Evolutionary conservation across 2,797 vertebrate genomes (phyloP).

Genomic region (Selene dorsalis): DNA sequence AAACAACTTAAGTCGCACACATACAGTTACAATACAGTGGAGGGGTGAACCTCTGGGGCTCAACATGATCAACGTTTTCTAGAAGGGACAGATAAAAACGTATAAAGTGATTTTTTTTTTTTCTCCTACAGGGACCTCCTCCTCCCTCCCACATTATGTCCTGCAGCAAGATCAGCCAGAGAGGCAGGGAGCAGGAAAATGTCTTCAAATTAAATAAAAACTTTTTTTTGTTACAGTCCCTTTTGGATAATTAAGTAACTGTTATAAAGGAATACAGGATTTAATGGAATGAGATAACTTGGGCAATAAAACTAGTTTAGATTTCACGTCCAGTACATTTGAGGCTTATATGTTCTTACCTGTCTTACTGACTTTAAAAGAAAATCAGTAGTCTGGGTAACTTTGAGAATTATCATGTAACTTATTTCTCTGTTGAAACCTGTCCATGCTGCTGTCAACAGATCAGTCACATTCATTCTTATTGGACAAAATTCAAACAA

Average conservation of each 20-base stretch:
- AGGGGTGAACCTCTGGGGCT: background rate
- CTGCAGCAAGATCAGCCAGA: conserved; percentile 74
- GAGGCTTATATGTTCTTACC: too few relatives aligned
- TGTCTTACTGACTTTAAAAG: background rate
- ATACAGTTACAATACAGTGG: too few relatives aligned
- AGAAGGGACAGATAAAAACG: background rate
- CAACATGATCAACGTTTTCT: too few relatives aligned
- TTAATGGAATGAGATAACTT: background rate
- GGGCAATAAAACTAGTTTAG: too few relatives aligned
- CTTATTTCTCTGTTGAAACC: background rate
- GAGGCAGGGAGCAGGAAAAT: conserved; percentile 66
- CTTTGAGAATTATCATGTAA: background rate
- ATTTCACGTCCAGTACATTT: too few relatives aligned
- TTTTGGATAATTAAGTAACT: background rate
- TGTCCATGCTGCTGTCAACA: background rate
- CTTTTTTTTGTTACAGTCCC: background rate
- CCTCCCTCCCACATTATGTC: conserved; percentile 51
- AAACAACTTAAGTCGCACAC: too few relatives aligned
- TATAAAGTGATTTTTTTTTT: conserved; percentile 55
- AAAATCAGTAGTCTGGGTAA: background rate
- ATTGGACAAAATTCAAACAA: background rate
- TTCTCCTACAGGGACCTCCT: conserved; percentile 36
- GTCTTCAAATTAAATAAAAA: conserved; percentile 44
- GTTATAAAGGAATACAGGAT: background rate
- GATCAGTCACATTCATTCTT: background rate